Conservation (phyloP, 2,797 vertebrate species). For the Danio kyathit region DNA sequence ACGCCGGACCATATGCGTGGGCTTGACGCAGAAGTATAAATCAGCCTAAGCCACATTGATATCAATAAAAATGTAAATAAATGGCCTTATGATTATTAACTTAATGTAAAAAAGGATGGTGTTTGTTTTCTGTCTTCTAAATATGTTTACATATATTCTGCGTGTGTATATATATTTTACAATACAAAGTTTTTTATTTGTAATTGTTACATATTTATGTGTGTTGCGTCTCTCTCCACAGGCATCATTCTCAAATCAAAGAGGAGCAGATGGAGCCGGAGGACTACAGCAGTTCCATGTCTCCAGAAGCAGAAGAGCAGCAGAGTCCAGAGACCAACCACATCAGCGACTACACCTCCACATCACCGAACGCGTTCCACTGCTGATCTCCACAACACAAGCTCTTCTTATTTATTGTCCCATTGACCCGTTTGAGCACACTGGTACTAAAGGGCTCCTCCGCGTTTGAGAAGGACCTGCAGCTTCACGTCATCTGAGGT, state of each 20-base stretch:
- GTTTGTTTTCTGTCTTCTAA: too few relatives aligned
- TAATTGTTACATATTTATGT: too few relatives aligned
- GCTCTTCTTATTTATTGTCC: neutral
- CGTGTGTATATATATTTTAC: too few relatives aligned
- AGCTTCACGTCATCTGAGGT: conserved; percentile 32
- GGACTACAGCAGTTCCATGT: conserved; percentile 90
- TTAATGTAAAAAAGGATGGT: too few relatives aligned
- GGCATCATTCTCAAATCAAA: conserved; percentile 89
- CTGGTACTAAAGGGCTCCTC: conserved; percentile 82
- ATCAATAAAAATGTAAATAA: too few relatives aligned
- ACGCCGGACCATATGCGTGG: too few relatives aligned
- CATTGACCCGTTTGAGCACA: conserved; percentile 79
- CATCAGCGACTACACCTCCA: conserved; percentile 82
- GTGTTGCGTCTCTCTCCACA: conserved; percentile 50
- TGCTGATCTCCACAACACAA: conserved; percentile 62
- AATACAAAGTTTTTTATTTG: too few relatives aligned
- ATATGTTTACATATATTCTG: too few relatives aligned
- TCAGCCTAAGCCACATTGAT: too few relatives aligned
- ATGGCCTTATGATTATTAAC: too few relatives aligned
- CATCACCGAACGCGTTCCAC: conserved; percentile 75
- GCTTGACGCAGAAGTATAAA: too few relatives aligned
- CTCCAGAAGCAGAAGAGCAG: conserved; percentile 91
- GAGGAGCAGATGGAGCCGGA: conserved; percentile 94
- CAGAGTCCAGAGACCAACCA: conserved; percentile 92
- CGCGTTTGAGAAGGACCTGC: conserved; percentile 32